Evolutionary conservation across 2,113 vertebrate species (phyloP).

Genomic region (Ia io): DNA sequence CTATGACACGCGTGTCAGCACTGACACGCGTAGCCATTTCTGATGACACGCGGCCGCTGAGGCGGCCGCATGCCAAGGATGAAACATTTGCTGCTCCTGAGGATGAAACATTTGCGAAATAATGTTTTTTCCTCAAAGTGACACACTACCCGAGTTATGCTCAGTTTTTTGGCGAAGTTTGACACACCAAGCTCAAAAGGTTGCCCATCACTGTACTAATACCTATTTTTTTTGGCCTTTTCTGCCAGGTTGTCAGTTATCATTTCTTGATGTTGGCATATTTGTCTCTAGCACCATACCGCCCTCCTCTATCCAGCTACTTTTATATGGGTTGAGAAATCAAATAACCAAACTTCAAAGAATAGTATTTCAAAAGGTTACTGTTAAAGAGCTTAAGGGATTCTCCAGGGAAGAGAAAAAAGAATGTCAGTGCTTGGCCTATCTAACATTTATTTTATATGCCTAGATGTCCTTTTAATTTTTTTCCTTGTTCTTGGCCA

Average conservation of each 20-base stretch:
- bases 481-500: not conserved
- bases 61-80: too few relatives aligned
- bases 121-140: too few relatives aligned
- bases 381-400: not conserved
- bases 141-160: too few relatives aligned
- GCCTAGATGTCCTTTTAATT: not conserved
- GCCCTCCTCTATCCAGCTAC: not conserved
- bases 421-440: not conserved
- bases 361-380: conserved; percentile 21
- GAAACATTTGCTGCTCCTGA: too few relatives aligned
- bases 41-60: too few relatives aligned
- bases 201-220: too few relatives aligned
- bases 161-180: too few relatives aligned
- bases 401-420: conserved; percentile 7
- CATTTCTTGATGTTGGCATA: not conserved
- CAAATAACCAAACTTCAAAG: conserved; percentile 50
- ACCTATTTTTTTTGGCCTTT: not conserved
- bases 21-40: too few relatives aligned
- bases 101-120: too few relatives aligned
- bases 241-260: not conserved
- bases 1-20: too few relatives aligned
- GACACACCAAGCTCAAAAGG: too few relatives aligned
- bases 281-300: not conserved
- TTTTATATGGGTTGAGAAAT: conserved; percentile 6
- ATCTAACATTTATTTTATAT: not conserved